Conservation (phyloP, 2,113 vertebrate genomes). For the Sander vitreus region DNA sequence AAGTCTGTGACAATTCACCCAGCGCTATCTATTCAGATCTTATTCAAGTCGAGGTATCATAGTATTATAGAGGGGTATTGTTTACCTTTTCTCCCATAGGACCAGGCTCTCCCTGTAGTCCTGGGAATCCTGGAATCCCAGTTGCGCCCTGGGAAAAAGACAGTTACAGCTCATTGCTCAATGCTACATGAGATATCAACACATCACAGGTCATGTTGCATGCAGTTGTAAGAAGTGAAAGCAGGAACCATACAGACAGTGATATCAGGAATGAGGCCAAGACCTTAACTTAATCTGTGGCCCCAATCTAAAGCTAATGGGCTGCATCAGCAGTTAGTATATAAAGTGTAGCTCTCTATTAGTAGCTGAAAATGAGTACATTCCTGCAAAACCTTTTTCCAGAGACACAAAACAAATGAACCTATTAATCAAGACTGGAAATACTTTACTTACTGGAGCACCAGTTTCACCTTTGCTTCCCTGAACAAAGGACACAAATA, state of each 20-base stretch:
- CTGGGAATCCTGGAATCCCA: conserved; percentile 82
- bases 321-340: background rate
- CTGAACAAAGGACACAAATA: conserved; percentile 73
- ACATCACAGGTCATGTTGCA: background rate
- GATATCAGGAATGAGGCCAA: background rate
- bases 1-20: background rate
- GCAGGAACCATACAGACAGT: background rate
- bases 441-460: conserved; percentile 72
- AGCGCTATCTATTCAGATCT: background rate
- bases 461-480: conserved; percentile 82
- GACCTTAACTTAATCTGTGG: background rate
- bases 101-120: conserved; percentile 82
- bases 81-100: conserved; percentile 86
- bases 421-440: conserved; percentile 3
- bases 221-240: background rate
- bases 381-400: background rate
- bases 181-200: background rate
- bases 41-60: background rate
- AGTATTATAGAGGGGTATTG: background rate
- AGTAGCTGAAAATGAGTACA: background rate
- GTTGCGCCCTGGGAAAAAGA: conserved; percentile 80
- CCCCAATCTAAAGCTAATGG: background rate
- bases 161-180: background rate
- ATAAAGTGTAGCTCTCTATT: background rate
- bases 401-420: conserved; percentile 11